Evolutionary conservation across 2,113 vertebrate species (phyloP).

Genomic region (Scortum barcoo): DNA sequence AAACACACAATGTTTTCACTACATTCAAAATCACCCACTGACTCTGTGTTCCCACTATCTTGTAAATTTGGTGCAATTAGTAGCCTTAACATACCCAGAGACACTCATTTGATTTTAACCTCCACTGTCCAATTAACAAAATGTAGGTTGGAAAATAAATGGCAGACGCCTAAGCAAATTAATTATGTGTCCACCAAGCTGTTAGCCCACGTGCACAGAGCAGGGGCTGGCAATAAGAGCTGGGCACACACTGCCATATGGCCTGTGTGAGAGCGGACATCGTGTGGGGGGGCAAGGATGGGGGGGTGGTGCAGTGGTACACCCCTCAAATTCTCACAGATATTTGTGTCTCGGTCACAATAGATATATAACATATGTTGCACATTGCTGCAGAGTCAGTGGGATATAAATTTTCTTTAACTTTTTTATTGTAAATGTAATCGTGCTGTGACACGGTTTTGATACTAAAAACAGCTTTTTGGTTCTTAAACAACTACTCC

Average conservation of each 20-base stretch:
- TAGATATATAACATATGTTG: conserved; percentile 32
- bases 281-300: too few relatives aligned
- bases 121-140: conserved; percentile 86
- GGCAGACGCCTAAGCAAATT: conserved; percentile 86
- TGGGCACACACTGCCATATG: conserved; percentile 81
- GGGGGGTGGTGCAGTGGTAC: conserved; percentile 45
- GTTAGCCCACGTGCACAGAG: conserved; percentile 76
- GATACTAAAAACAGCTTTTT: neutral
- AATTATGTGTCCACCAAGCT: conserved; percentile 88
- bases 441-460: conserved; percentile 17
- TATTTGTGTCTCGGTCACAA: conserved; percentile 66
- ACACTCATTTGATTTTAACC: conserved; percentile 83
- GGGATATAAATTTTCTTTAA: conserved; percentile 26
- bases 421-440: conserved; percentile 14
- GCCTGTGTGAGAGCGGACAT: conserved; percentile 79
- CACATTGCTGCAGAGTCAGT: conserved; percentile 54
- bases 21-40: conserved; percentile 49
- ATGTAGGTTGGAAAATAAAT: conserved; percentile 88
- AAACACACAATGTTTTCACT: conserved; percentile 61
- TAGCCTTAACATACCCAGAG: conserved; percentile 71
- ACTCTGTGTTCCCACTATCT: conserved; percentile 56
- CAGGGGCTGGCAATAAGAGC: conserved; percentile 77
- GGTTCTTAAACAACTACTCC: neutral
- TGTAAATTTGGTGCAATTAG: conserved; percentile 78
- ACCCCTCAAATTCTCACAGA: conserved; percentile 77